These are phyloP conservation scores for Siniperca obscura DNA, from an alignment of 2,797 vertebrate species.

Conservation along the genomic window DNA sequence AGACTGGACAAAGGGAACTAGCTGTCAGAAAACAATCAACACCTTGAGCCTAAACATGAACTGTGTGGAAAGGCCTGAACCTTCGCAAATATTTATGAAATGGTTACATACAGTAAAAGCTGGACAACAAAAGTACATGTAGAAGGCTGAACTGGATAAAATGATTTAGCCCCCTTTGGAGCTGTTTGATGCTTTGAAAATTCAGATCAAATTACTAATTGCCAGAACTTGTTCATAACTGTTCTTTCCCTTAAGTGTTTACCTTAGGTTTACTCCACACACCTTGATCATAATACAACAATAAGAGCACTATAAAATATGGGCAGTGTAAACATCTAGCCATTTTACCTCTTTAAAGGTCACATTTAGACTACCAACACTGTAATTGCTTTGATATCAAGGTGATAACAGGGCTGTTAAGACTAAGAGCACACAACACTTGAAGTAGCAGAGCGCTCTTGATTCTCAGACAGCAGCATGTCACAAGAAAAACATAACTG, in stretches of 20 bases:
- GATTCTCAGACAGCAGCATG: not conserved
- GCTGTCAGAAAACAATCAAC: too few relatives aligned
- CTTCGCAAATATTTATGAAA: too few relatives aligned
- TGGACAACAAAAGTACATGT: too few relatives aligned
- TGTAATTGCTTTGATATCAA: not conserved
- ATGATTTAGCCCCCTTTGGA: too few relatives aligned
- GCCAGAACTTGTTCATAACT: not conserved
- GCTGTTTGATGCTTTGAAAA: not conserved
- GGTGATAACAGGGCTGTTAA: not conserved
- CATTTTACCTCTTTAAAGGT: not conserved
- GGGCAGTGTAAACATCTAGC: conserved; percentile 1
- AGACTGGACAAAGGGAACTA: too few relatives aligned
- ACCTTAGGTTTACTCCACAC: not conserved
- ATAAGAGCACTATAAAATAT: not conserved
- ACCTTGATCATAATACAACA: not conserved
- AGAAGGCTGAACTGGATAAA: too few relatives aligned
- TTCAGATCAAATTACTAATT: not conserved
- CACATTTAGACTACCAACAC: not conserved
- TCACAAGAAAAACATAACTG: not conserved
- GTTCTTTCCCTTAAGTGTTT: not conserved
- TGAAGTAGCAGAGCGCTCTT: not conserved
- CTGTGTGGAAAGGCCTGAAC: too few relatives aligned
- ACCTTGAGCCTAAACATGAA: too few relatives aligned
- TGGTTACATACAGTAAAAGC: too few relatives aligned
- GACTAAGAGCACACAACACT: not conserved